Evolutionary conservation across 2,888 invertebrate genomes (phyloP).

Genomic region (Dicroscelio sp.): DNA sequence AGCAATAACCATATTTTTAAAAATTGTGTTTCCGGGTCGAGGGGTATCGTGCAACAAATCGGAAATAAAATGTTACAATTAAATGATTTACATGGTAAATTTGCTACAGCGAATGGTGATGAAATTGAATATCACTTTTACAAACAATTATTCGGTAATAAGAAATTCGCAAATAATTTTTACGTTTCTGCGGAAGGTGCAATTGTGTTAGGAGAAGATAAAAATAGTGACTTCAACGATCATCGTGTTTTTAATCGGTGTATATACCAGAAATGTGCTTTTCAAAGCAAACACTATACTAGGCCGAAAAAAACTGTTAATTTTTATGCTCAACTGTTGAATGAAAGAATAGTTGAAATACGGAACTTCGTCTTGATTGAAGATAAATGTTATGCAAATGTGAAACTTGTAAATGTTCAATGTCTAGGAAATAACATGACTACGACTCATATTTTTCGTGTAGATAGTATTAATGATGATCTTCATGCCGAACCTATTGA

Average conservation of each 20-base stretch:
- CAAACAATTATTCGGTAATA: too few species aligned
- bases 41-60: constrained; percentile 45
- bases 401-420: background rate
- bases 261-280: constrained; percentile 4
- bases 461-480: too few species aligned
- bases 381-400: background rate
- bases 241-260: constrained; percentile 2
- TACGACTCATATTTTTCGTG: background rate
- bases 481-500: too few species aligned
- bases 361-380: background rate
- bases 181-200: background rate
- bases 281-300: constrained; percentile 1
- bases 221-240: background rate
- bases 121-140: background rate
- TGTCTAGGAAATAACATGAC: background rate
- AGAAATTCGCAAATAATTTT: background rate
- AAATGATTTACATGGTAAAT: constrained; percentile 26
- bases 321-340: background rate
- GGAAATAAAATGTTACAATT: constrained; percentile 12
- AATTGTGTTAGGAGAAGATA: constrained; percentile 12
- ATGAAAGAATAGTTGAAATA: background rate
- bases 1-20: constrained; percentile 36
- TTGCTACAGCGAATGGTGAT: background rate
- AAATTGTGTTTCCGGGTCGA: constrained; percentile 29
- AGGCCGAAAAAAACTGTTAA: too few species aligned